Evolutionary conservation across 1,140 invertebrate species (phyloP), one percentile per base, ranked within the genome.

Genomic region (Neodiprion virginianus): DNA sequence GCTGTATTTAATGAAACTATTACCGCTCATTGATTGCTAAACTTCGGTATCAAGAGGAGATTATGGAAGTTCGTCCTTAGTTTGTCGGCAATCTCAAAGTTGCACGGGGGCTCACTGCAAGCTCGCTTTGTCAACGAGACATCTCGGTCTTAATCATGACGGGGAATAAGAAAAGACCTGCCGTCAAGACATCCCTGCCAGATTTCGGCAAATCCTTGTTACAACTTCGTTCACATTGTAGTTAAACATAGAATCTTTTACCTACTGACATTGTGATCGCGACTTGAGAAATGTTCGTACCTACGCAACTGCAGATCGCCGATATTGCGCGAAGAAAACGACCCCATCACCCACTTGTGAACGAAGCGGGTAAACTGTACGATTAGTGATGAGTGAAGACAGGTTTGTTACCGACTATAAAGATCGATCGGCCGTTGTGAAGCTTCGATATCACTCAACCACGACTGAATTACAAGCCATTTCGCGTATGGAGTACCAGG

Each of bases 1-100:
- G 79, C 79, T 80, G 80, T 84, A 84, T 84, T 83, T 82, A 84
- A 84, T 84, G 82, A 84, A 84, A 84, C 82, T 82, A 80, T 84
- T 84, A 83, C 82, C 81, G 81, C 79, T 80, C 81, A 84, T 84
- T 84, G 83, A 84, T 84, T 84, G 80, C 81, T 77, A 82, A 84
- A 84, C 81, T 83, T 84, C 77, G 78, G 80, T 49, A 10, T 8
- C 67, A 23, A 49, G 75, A 73, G 74, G 82, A 83, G 82, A 84
- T 84, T 83, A 84, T 84, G 79, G 73, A 84, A 84, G 79, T 84
- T 83, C 78, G 72, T 71, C 76, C 75, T 67, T 76, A 72, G 77
- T 72, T 80, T 76, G 79, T 77, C 77, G 77, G 76, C 80, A 81
- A 81, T 81, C 76, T 81, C 77, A 79, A 81, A 81, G 80, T 81